Base-by-base conservation (phyloP, 1,140 invertebrate genomes). In the Druon quercuslanigerum region DNA sequence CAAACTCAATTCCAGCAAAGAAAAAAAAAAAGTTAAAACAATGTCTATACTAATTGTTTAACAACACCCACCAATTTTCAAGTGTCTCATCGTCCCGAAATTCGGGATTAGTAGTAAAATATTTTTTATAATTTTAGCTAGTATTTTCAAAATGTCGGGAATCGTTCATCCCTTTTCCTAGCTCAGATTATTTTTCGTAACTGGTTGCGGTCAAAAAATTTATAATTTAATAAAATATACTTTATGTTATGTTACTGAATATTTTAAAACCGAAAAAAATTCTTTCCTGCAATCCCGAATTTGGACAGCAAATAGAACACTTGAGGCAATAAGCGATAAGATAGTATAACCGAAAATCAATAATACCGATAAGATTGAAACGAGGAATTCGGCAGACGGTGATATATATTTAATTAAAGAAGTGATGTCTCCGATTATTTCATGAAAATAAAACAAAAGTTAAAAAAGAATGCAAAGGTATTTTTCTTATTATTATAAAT, bases 281-380 rank as follows among this genome's bases (percentile, higher is more conserved):
- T 16, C 9, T 46, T 66, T n/a, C n/a, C 5, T 46, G 1, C 7
- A 6, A 54, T 54, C 17, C 16, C 9, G n/a, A 54, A 66, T 46
- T 46, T 11, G 40, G n/a, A 71, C 73, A 77, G 80, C 81, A 89
- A 88, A 89, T 87, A 88, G 87, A 88, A 82, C 81, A 89, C 87
- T 90, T 84, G 84, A 90, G 87, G 86, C 85, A 86, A 88, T 86
- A 81, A 75, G 73, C 76, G 90, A 91, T 91, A 90, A 91, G 90
- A 90, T 91, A 87, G 9, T 71, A 56, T 80, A 46, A 2, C 57
- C 78, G 12, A 57, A 81, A 84, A 82, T 77, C 72, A 50, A 54
- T n/a, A 51, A 46, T 17, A 66, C 12, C 60, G 89, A 90, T 90
- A 89, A 90, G 89, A 90, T 89, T 87, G 86, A 78, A 66, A 56